Percentiles rank a stretch among this genome's conserved stretches.
These are phyloP conservation scores for Natator depressus DNA, from an alignment of 2,113 vertebrate genomes.

Conservation along the genomic window DNA sequence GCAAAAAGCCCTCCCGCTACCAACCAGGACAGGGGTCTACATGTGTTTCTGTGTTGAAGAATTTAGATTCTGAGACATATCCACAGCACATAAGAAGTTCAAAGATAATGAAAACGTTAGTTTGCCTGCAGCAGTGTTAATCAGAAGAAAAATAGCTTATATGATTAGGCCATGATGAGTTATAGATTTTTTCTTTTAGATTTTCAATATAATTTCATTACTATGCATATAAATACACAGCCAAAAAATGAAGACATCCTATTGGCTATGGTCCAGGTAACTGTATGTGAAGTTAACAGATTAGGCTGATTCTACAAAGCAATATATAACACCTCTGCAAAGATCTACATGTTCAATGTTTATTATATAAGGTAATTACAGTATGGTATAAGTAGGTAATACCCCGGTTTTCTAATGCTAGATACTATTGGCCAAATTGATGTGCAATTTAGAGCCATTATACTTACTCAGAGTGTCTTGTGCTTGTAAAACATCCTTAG, in stretches of 20 bases:
- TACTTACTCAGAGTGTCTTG: background rate
- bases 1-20: background rate
- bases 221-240: background rate
- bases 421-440: accelerated
- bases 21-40: accelerated
- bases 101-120: background rate
- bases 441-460: accelerated
- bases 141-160: background rate
- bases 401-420: background rate
- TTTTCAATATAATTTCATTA: background rate
- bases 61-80: accelerated
- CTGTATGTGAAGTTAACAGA: background rate
- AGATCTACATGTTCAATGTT: background rate
- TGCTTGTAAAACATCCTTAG: background rate
- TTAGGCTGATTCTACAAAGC: accelerated
- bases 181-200: background rate
- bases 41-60: accelerated
- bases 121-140: background rate
- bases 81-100: accelerated
- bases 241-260: background rate
- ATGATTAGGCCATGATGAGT: background rate
- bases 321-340: background rate
- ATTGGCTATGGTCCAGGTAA: background rate
- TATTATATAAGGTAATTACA: accelerated
- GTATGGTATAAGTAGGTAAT: background rate